Conservation (phyloP, 2,797 vertebrate genomes). For the Notoglanidium macrostoma region DNA sequence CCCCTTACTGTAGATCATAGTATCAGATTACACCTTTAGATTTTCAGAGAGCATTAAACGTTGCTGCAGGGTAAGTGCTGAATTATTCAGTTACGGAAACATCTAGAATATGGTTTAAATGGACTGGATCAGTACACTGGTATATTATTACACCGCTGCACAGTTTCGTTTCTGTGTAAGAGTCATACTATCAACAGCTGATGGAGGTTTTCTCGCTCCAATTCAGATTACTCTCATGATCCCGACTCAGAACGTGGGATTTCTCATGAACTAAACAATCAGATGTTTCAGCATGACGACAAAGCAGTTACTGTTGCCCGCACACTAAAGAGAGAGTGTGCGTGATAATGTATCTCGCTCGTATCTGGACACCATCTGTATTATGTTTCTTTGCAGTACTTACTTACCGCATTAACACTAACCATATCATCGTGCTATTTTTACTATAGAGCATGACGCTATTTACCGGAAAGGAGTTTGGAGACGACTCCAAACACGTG, state of each 20-base stretch:
- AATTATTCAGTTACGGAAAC: not conserved
- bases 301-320: not conserved
- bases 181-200: no score
- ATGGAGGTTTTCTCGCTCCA: no score
- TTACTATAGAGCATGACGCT: not conserved
- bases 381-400: no score
- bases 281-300: not conserved
- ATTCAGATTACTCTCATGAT: not conserved
- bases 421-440: not conserved
- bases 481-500: not conserved
- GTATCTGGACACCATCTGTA: not conserved
- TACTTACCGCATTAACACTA: not conserved
- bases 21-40: not conserved
- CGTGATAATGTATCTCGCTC: not conserved
- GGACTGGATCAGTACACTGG: not conserved
- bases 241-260: not conserved
- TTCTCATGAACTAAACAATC: not conserved
- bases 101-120: not conserved
- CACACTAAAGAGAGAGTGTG: not conserved
- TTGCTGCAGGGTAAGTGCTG: not conserved
- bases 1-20: not conserved
- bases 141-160: not conserved
- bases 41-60: not conserved
- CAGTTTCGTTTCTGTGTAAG: not conserved
- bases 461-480: no score